Evolutionary conservation across 2,888 invertebrate genomes (phyloP).

Genomic region (Hirudinaria manillensis): DNA sequence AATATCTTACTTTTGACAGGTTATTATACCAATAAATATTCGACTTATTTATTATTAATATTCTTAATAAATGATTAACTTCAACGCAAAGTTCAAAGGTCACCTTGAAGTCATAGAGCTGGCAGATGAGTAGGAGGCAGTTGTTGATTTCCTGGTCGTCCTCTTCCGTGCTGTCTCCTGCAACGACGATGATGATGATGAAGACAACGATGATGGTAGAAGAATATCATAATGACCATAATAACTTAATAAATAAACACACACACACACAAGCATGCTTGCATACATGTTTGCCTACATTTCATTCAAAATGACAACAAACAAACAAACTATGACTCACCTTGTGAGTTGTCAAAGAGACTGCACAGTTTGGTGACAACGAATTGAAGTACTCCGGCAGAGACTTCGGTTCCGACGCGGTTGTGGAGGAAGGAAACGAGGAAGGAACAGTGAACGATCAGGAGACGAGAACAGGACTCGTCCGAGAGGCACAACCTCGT

Average conservation of each 20-base stretch:
- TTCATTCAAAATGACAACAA: neutral
- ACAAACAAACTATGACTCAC: neutral
- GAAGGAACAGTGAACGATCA: conserved; percentile 15
- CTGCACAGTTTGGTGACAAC: conserved; percentile 4
- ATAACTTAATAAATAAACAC: neutral
- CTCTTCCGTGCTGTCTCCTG: neutral
- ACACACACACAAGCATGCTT: neutral
- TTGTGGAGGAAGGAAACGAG: conserved; percentile 1
- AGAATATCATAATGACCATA: neutral
- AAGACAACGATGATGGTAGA: neutral
- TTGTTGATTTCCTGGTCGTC: conserved; percentile 12
- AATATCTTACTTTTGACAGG: neutral
- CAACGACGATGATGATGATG: neutral
- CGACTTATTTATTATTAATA: too few relatives aligned
- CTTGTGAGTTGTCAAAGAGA: neutral
- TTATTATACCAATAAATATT: too few relatives aligned
- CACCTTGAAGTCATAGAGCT: conserved; percentile 19
- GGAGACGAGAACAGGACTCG: neutral
- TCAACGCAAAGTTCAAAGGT: too few relatives aligned
- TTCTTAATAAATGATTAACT: too few relatives aligned
- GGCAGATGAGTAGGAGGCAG: conserved; percentile 16
- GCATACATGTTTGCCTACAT: neutral
- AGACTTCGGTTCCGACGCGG: conserved; percentile 5
- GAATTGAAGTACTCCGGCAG: conserved; percentile 5
- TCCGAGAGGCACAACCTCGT: neutral